Evolutionary conservation across 2,113 vertebrate genomes (phyloP).

Genomic region (Hippolais icterina): DNA sequence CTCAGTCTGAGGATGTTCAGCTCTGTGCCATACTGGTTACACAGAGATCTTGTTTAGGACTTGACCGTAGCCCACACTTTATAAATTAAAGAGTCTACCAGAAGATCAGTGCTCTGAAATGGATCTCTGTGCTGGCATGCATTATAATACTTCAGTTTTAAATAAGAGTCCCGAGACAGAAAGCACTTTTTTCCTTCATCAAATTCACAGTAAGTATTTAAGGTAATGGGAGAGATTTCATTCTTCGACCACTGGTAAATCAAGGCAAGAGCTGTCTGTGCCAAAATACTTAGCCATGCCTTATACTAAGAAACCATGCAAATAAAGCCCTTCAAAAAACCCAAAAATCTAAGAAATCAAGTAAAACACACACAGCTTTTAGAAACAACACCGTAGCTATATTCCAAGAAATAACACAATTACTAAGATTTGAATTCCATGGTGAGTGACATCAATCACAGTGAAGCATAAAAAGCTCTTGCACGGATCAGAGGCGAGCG

Average conservation of each 20-base stretch:
- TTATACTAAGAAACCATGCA: background rate
- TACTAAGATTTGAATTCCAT: background rate
- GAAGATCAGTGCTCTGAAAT: background rate
- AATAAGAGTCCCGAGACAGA: background rate
- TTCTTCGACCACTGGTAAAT: background rate
- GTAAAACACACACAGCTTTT: background rate
- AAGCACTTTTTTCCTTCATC: background rate
- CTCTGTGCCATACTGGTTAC: background rate
- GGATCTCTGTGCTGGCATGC: background rate
- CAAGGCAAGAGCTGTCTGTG: background rate
- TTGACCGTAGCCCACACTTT: background rate
- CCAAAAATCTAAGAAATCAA: too few species aligned
- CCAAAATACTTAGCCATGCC: background rate
- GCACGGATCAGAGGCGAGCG: fast-evolving
- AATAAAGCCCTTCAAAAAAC: background rate
- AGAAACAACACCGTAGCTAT: background rate
- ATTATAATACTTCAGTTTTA: background rate
- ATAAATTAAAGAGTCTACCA: background rate
- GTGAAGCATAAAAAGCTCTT: fast-evolving
- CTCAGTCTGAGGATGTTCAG: background rate
- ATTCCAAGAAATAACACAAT: background rate
- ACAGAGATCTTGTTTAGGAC: background rate
- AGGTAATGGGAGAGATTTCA: background rate
- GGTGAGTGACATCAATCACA: too few species aligned
- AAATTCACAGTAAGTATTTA: background rate